phyloP scores from a whole-genome alignment of 2,797 vertebrate species.

The Nannoperca obscura region DNA sequence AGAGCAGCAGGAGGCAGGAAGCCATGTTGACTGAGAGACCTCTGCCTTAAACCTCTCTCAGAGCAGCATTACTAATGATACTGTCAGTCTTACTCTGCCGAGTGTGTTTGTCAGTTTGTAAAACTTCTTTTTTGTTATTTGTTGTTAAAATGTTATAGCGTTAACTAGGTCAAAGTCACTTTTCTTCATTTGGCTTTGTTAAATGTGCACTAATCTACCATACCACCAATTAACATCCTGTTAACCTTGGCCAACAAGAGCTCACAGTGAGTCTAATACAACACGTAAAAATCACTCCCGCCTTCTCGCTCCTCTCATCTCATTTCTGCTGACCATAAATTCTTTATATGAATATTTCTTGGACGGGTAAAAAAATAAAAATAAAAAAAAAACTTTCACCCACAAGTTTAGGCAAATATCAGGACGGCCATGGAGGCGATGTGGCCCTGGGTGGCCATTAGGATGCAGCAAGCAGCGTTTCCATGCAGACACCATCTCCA shows the following conservation, averaged over 20 bases:
- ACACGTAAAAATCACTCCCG: conserved; percentile 12
- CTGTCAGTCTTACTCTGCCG: conserved; percentile 51
- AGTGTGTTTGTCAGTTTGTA: conserved; percentile 45
- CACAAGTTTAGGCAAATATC: conserved; percentile 88
- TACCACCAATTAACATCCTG: conserved; percentile 4
- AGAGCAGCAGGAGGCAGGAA: conserved; percentile 74
- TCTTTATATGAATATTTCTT: conserved; percentile 80
- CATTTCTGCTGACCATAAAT: conserved; percentile 69
- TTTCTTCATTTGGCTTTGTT: not conserved
- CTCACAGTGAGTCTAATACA: not conserved
- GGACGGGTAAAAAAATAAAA: conserved; percentile 56
- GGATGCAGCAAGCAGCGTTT: conserved; percentile 84
- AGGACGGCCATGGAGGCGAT: conserved; percentile 77
- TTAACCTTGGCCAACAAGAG: conserved; percentile 19
- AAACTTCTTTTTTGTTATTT: conserved; percentile 41
- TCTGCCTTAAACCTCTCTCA: conserved; percentile 75
- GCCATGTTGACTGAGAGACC: conserved; percentile 75
- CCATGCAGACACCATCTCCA: conserved; percentile 86
- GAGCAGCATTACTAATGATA: conserved; percentile 71
- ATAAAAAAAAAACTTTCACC: conserved; percentile 63
- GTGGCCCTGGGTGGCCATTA: conserved; percentile 87
- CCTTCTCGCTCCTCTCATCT: conserved; percentile 7
- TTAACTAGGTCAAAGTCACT: conserved; percentile 18
- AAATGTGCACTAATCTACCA: not conserved
- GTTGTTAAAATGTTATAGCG: conserved; percentile 6